Evolutionary conservation across 2,888 invertebrate genomes (phyloP).

Genomic region (Archips crataeganus): DNA sequence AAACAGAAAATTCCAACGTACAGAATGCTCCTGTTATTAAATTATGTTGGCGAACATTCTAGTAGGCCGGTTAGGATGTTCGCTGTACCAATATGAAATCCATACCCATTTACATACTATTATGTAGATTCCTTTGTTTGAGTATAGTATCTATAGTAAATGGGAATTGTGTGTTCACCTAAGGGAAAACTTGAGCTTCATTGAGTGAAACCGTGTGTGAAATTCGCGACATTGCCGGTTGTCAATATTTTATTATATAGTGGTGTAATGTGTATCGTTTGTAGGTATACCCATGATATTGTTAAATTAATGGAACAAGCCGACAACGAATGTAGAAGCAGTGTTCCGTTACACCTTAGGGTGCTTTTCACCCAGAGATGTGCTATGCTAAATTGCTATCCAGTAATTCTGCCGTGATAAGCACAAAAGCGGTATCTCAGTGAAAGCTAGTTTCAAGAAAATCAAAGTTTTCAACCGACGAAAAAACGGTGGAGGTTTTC

Average conservation of each 20-base stretch:
- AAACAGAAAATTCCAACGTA: slow-evolving; percentile 29
- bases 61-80: slow-evolving; percentile 21
- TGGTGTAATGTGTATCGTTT: no score
- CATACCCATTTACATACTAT: slow-evolving; percentile 32
- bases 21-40: slow-evolving; percentile 35
- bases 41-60: slow-evolving; percentile 33
- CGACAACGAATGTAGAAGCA: no score
- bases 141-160: slow-evolving; percentile 27
- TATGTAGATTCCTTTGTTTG: slow-evolving; percentile 37
- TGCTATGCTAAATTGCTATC: no score
- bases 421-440: no score
- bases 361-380: no score
- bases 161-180: slow-evolving; percentile 13
- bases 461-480: no score
- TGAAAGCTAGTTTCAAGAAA: no score
- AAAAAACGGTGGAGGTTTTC: no score
- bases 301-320: no score
- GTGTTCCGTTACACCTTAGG: no score
- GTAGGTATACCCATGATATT: no score
- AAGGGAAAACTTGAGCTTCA: slow-evolving; percentile 13
- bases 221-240: slow-evolving; percentile 1
- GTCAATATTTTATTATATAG: background rate
- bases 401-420: no score
- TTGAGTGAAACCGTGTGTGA: slow-evolving; percentile 19
- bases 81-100: slow-evolving; percentile 22